These are phyloP conservation scores for Riparia riparia DNA, from an alignment of 2,113 vertebrate genomes.

Conservation along the genomic window DNA sequence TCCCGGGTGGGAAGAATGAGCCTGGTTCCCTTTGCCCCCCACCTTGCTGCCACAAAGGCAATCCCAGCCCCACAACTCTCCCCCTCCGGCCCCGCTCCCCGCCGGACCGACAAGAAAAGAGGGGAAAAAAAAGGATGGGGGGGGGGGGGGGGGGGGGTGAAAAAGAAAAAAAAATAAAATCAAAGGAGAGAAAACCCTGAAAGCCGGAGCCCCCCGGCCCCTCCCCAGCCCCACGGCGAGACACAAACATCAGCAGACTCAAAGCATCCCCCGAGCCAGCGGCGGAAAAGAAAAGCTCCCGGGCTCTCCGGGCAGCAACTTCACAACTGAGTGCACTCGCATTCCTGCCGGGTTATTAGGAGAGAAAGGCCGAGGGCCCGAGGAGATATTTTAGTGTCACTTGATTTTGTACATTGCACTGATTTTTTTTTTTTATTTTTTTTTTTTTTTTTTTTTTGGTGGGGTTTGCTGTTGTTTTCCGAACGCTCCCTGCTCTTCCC, in stretches of 20 bases:
- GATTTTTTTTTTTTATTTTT: neutral
- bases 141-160: rapidly evolving
- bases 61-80: conserved; percentile 19
- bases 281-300: conserved; percentile 65
- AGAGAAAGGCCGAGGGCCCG: conserved; percentile 63
- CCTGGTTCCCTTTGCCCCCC: neutral
- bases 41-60: conserved; percentile 57
- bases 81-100: neutral
- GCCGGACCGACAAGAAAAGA: neutral
- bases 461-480: neutral
- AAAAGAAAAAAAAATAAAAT: neutral
- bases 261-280: conserved; percentile 61
- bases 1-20: neutral
- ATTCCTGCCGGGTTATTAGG: conserved; percentile 65
- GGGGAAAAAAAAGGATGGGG: neutral
- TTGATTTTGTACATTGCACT: conserved; percentile 28
- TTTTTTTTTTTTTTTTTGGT: neutral
- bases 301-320: conserved; percentile 67
- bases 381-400: conserved; percentile 59
- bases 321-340: conserved; percentile 69
- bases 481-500: neutral
- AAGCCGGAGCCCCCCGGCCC: neutral
- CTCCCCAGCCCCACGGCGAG: conserved; percentile 40
- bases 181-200: conserved; percentile 5
- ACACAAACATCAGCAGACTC: conserved; percentile 54